Conservation (phyloP, 2,888 invertebrate genomes). For the Agrotis ipsilon region DNA sequence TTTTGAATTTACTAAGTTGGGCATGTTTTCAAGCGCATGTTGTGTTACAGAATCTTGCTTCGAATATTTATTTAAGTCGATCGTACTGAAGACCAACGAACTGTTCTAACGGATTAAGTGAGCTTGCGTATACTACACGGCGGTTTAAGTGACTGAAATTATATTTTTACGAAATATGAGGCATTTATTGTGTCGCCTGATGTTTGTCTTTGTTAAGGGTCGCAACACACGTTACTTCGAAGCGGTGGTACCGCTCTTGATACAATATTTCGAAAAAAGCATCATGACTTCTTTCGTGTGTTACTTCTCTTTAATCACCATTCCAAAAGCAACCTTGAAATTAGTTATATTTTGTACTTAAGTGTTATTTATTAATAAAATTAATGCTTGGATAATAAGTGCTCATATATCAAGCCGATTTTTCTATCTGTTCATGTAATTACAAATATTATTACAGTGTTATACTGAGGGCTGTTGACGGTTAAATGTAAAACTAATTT, state of each 20-base stretch:
- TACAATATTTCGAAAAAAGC: conserved; percentile 3
- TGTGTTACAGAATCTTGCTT: conserved; percentile 31
- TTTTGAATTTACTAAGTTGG: neutral
- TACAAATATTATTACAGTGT: conserved; percentile 32
- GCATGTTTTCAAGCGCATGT: conserved; percentile 48
- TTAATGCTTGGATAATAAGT: conserved; percentile 45
- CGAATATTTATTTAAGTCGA: conserved; percentile 49
- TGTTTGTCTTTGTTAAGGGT: conserved; percentile 20
- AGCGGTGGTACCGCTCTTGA: conserved; percentile 14
- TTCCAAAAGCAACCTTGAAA: conserved; percentile 65
- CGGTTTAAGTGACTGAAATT: conserved; percentile 64
- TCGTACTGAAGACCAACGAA: conserved; percentile 45
- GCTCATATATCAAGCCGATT: conserved; percentile 38
- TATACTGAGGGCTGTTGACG: conserved; percentile 37
- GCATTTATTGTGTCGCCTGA: conserved; percentile 58
- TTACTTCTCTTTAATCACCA: conserved; percentile 59
- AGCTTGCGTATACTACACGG: conserved; percentile 39
- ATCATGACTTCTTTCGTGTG: conserved; percentile 11
- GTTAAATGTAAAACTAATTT: conserved; percentile 46
- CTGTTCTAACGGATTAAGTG: conserved; percentile 51
- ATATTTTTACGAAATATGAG: conserved; percentile 57
- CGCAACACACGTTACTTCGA: conserved; percentile 8
- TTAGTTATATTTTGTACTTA: conserved; percentile 64
- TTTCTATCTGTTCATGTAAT: conserved; percentile 45
- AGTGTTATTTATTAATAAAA: conserved; percentile 66